A percentile compares a stretch with the other conserved stretches of the same genome.
phyloP scores from a whole-genome alignment of 1,140 invertebrate species.

The Ceratina japonica region DNA sequence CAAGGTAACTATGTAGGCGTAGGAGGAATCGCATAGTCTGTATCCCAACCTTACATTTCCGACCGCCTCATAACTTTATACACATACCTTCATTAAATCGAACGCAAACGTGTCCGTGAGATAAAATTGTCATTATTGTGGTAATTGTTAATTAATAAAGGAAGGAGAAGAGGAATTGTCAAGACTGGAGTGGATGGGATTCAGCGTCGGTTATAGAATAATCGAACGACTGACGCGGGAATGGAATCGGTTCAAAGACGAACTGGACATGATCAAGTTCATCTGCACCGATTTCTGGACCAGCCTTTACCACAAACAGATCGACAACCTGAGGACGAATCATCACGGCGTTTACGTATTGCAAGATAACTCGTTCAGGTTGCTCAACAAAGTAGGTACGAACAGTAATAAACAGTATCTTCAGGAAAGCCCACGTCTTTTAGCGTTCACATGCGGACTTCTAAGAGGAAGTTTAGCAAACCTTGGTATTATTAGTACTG shows the following conservation, averaged over 20 bases:
- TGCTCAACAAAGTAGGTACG: constrained; percentile 88
- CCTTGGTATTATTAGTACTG: constrained; percentile 94
- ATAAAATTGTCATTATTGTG: not conserved
- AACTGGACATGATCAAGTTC: constrained; percentile 98
- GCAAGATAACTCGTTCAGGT: constrained; percentile 97
- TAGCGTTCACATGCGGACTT: constrained; percentile 97
- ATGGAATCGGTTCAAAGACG: constrained; percentile 96
- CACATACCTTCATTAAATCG: not conserved
- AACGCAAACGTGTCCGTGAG: not conserved
- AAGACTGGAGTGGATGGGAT: constrained; percentile 94
- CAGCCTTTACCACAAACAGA: constrained; percentile 97
- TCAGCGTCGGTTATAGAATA: constrained; percentile 93
- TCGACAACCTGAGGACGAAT: constrained; percentile 99
- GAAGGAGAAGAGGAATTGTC: constrained; percentile 89
- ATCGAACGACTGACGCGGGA: constrained; percentile 96
- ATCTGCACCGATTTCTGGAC: constrained; percentile 99
- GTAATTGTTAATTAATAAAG: constrained; percentile 34
- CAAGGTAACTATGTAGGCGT: constrained; percentile 75
- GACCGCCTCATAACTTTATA: not conserved
- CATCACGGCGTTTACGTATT: constrained; percentile 99
- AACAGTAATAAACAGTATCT: constrained; percentile 95
- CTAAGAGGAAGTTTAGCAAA: constrained; percentile 96
- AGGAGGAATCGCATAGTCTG: not conserved
- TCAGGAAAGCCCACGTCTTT: constrained; percentile 91
- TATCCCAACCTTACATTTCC: not conserved